Base-by-base conservation (phyloP, 2,888 invertebrate genomes). In the Stratiomys singularior region DNA sequence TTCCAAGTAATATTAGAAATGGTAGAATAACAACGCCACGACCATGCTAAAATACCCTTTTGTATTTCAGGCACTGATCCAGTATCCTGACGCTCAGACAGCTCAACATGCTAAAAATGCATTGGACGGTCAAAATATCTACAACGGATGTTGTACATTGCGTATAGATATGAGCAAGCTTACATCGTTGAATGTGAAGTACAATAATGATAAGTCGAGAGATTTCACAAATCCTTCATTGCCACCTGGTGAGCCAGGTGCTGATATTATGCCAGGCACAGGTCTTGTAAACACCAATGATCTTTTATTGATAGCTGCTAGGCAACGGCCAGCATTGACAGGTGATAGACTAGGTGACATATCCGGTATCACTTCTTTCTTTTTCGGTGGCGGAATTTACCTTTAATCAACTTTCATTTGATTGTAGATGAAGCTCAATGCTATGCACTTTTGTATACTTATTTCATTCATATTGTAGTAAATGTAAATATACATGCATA, bases 121-220 rank as follows among this genome's bases (percentile, higher is more conserved):
- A 79, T 90, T 99, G 84, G 99, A 99, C 87, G 98, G 98, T 63
- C 99, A 99, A 89, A 98, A 99, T 88, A 98, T 99, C 86, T 99
- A 99, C 92, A 99, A 98, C 88, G 97, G 98, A 79, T 99, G 99
- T 90, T 99, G 99, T 91, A 99, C 98, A 77, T 91, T 99, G 85
- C 94, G 98, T 88, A 99, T 99, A 88, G 99, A 99, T 89, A 99
- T 98, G 90, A 98, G 98, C 84, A 99, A 99, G 90, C 92, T 99
- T 92, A 94, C 96, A 84, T 96, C 96, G 83, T 91, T 99, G 84
- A 99, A 99, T 89, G 99, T 99, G 83, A 98, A 98, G 88, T 99
- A 98, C 91, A 99, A 99, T 91, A 99, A 99, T 89, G 99, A 99
- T 90, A 99, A 99, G 90, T 98, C 97, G 80, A 91, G 99, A 80